Evolutionary conservation across 2,113 vertebrate genomes (phyloP).

Genomic region (Mormyrus lacerda): DNA sequence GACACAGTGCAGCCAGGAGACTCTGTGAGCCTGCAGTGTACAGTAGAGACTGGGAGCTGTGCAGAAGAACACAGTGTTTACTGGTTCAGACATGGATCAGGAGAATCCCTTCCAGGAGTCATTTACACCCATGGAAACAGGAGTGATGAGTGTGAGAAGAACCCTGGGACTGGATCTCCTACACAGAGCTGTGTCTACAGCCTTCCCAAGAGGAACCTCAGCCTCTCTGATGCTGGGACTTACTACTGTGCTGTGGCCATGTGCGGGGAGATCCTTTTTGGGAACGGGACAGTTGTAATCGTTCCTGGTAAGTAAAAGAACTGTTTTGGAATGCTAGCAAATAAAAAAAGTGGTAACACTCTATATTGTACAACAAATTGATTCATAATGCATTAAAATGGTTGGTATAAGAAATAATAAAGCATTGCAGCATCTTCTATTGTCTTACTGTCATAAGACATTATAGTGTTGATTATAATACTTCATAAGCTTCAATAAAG

Average conservation of each 20-base stretch:
- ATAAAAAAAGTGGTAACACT: neutral
- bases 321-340: neutral
- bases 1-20: slow-evolving; percentile 26
- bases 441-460: neutral
- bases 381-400: neutral
- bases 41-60: slow-evolving; percentile 29
- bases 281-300: slow-evolving; percentile 32
- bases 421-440: neutral
- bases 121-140: slow-evolving; percentile 28
- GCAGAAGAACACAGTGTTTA: slow-evolving; percentile 36
- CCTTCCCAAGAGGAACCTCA: no score
- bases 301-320: slow-evolving; percentile 18
- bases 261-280: slow-evolving; percentile 27
- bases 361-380: neutral
- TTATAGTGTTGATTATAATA: neutral
- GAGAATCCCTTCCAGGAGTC: slow-evolving; percentile 27
- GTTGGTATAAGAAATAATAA: neutral
- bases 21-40: slow-evolving; percentile 42
- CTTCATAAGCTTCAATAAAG: neutral
- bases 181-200: slow-evolving; percentile 31
- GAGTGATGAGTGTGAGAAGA: slow-evolving; percentile 16
- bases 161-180: slow-evolving; percentile 10
- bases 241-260: slow-evolving; percentile 35
- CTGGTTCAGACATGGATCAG: slow-evolving; percentile 39
- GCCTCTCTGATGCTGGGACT: slow-evolving; percentile 21